Base-by-base conservation (phyloP, 1,140 invertebrate genomes). In the Ruditapes philippinarum region DNA sequence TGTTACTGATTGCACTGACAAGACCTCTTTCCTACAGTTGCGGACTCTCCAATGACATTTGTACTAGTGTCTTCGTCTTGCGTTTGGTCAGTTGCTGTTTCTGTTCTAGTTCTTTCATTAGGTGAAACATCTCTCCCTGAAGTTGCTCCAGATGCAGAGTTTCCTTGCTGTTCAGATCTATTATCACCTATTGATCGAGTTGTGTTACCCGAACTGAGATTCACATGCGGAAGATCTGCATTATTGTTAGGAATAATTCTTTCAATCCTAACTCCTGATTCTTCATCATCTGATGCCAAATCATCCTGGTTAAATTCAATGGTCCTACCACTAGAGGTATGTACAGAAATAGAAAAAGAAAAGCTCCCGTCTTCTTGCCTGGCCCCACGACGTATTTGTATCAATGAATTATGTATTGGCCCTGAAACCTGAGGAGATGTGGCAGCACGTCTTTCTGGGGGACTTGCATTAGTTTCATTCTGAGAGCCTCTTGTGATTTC, bases 281-380 rank as follows among this genome's bases (percentile, higher is more conserved):
- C 79, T 19, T 89, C 87, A 74, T 89, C 87, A 73, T 89, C 87
- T 73, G 87, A 79, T 36, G 82, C 87, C 0, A 89, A 31, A 28
- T 89, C 87, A 42, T 79, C 60, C 33, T 89, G 87, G 38, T 70
- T 89, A 70, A 89, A 89, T 33, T 80, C 49, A 31, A 89, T 89
- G 33, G 87, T 89, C 31, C 76, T 40, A 36, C 87, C 87, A 74
- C 74, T 89, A 38, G 76, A 79, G 19, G 87, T 89, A 57, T 89
- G 87, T 33, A 89, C 87, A 57, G 87, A 89, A 54, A 89, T 89
- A 38, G 87, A 82, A 40, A 89, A 80, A n/a, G 87, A 89, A 57
- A 81, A 89, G 2, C 51, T 73, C 7, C 87, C 87, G 17, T 89
- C 65, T 25, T 81, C 62, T 36, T 81, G 65, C 0, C 76, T 31